Conservation (phyloP, 2,888 invertebrate genomes). For the Spatulosminthurus flaviceps region DNA sequence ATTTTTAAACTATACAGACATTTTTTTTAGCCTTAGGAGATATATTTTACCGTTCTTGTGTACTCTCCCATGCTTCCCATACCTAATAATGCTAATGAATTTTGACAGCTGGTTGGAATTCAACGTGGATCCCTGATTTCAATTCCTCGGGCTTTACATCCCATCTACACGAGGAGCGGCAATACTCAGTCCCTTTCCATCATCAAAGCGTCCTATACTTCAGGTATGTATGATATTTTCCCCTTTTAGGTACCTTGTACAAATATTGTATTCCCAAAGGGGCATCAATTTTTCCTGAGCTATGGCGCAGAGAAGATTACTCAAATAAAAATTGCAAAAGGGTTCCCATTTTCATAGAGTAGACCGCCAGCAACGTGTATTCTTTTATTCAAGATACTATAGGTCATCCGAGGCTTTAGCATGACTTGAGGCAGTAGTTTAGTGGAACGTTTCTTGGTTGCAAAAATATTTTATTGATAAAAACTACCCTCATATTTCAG, state of each 20-base stretch:
- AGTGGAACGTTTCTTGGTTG: not conserved
- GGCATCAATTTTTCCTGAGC: too few relatives aligned
- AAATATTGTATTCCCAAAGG: too few relatives aligned
- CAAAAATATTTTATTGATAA: not conserved
- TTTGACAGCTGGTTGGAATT: constrained; percentile 64
- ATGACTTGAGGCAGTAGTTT: not conserved
- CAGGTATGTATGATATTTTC: constrained; percentile 57
- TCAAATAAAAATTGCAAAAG: too few relatives aligned
- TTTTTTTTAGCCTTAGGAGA: too few relatives aligned
- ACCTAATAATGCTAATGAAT: not conserved
- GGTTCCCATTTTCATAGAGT: too few relatives aligned
- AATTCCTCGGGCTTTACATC: constrained; percentile 65
- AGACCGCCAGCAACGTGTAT: too few relatives aligned
- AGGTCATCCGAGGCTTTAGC: not conserved
- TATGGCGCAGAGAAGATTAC: too few relatives aligned
- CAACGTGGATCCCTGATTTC: constrained; percentile 65
- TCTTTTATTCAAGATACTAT: not conserved
- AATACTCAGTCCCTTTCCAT: constrained; percentile 62
- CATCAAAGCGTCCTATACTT: constrained; percentile 64
- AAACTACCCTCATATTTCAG: constrained; percentile 51
- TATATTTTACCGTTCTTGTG: too few relatives aligned
- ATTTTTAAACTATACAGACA: too few relatives aligned
- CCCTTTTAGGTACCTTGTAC: too few relatives aligned
- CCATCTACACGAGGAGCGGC: constrained; percentile 61
- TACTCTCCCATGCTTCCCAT: too few relatives aligned